These are phyloP conservation scores for Trochalopteron elliotii DNA, from an alignment of 2,113 vertebrate species.

Conservation along the genomic window DNA sequence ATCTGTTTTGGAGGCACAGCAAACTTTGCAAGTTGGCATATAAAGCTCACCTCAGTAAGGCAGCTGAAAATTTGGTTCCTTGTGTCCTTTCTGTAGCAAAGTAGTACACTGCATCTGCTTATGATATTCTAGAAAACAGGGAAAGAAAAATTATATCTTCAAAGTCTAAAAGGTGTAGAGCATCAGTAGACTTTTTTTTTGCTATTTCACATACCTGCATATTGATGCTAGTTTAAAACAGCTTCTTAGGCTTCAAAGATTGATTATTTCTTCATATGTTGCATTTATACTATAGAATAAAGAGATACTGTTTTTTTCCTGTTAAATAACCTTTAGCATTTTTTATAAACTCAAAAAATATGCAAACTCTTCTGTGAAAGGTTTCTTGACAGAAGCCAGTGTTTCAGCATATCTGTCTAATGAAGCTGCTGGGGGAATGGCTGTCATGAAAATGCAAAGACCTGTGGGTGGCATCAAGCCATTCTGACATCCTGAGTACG, in stretches of 20 bases:
- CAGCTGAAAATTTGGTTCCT: not conserved
- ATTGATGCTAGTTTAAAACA: not conserved
- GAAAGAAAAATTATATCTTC: not conserved
- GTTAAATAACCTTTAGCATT: not conserved
- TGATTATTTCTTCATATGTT: not conserved
- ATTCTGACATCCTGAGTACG: not conserved
- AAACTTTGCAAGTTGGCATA: not conserved
- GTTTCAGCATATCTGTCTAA: not conserved
- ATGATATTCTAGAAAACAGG: not conserved
- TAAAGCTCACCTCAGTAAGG: not conserved
- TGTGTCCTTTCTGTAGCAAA: not conserved
- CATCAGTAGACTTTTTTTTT: not conserved
- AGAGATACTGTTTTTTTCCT: not conserved
- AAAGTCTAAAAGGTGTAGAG: not conserved
- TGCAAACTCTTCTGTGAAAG: not conserved
- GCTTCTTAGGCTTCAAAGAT: not conserved
- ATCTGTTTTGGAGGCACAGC: not conserved
- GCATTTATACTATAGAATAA: not conserved
- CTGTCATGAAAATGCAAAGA: not conserved
- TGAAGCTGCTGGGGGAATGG: constrained; percentile 3
- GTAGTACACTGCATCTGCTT: not conserved
- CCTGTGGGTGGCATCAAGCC: not conserved
- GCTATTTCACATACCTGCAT: not conserved
- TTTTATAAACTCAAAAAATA: constrained; percentile 4
- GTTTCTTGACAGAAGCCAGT: not conserved